A percentile compares a stretch with the other conserved stretches of the same genome.
Evolutionary conservation across 2,113 vertebrate species (phyloP).

Genomic region (Pachypanchax playfairii): DNA sequence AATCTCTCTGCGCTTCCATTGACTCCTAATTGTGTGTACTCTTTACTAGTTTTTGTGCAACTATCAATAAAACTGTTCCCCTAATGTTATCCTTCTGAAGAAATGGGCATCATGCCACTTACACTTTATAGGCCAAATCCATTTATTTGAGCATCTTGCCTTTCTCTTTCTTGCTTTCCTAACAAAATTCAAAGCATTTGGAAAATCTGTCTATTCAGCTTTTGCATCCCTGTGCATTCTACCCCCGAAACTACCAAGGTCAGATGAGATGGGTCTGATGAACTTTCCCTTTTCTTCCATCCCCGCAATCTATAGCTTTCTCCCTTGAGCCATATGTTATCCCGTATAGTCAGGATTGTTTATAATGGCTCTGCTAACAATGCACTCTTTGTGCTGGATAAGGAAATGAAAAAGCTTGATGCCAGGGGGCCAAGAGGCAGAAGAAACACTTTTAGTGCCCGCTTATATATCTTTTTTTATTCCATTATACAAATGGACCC

Average conservation of each 20-base stretch:
- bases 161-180: constrained; percentile 85
- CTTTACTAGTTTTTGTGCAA: constrained; percentile 81
- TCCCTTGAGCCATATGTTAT: constrained; percentile 88
- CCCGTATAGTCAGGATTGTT: constrained; percentile 83
- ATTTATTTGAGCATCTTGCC: constrained; percentile 86
- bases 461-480: constrained; percentile 74
- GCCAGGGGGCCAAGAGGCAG: constrained; percentile 80
- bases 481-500: constrained; percentile 85
- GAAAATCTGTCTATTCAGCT: constrained; percentile 97
- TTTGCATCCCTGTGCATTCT: constrained; percentile 83
- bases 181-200: constrained; percentile 98
- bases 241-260: constrained; percentile 83
- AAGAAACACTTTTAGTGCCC: constrained; percentile 85
- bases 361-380: constrained; percentile 94
- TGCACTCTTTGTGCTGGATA: constrained; percentile 94
- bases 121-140: constrained; percentile 91
- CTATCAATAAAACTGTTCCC: constrained; percentile 84
- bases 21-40: constrained; percentile 90
- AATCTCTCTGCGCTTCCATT: constrained; percentile 87
- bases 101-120: constrained; percentile 86
- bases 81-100: constrained; percentile 86
- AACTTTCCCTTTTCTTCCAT: constrained; percentile 80
- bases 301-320: constrained; percentile 89
- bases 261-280: constrained; percentile 92
- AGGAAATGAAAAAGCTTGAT: constrained; percentile 88